Evolutionary conservation across 1,140 invertebrate genomes (phyloP), one percentile per base, ranked within the genome.

Genomic region (Palaemon carinicauda): DNA sequence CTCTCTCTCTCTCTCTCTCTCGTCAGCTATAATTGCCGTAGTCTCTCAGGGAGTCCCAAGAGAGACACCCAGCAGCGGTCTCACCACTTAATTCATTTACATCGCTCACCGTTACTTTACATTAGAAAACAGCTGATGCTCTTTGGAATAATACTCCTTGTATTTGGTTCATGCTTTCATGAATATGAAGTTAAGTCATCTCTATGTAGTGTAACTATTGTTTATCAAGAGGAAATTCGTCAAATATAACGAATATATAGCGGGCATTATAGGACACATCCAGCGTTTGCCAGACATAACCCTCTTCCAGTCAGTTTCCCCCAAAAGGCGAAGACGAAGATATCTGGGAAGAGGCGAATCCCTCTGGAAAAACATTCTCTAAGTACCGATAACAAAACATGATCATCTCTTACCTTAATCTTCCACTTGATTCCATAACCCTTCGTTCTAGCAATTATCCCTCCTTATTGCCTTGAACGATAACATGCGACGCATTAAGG

Each of bases 31-130:
- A 53, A 73, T 31, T 73, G 65, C 24, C 65, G 60, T 51, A 27
- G 24, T 29, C 69, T 41, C 50, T 51, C 41, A 27, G 14, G 29
- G 50, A 17, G 21, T 69, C 51, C 81, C 27, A 1, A n/a, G 74
- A 75, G 65, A 69, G 50, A 50, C 24, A 21, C 21, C 51, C 77
- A 73, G 24, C 54, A 50, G 41, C 80, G 69, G 69, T 88, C 79
- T 82, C 79, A 82, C 74, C 80, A 79, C 87, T 82, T 88, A 88
- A 88, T 88, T 88, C 87, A 82, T 82, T 88, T 88, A 88, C 80
- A 88, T 88, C 87, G 80, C 74, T 88, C 74, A 79, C 54, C 80
- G 73, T 88, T 77, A 82, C 87, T 88, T 88, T 82, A 54, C 87
- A 88, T 87, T 81, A 75, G 86, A 77, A 87, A 82, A 77, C 79